Conservation (phyloP, 1,140 invertebrate species). For the Globodera rostochiensis region DNA sequence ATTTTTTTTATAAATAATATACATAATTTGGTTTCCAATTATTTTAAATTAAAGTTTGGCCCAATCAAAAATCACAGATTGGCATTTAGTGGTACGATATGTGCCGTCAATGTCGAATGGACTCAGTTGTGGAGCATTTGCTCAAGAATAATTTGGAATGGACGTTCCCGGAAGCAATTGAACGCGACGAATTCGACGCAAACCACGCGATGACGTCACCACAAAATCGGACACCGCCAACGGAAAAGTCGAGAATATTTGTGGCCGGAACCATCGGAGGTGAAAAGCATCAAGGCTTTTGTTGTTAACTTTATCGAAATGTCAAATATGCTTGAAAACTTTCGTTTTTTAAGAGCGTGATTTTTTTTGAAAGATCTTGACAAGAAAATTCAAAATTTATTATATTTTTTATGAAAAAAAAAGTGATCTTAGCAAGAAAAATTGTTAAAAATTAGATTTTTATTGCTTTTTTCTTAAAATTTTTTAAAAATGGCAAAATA, state of each 20-base stretch:
- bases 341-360: too few species aligned
- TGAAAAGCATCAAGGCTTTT: neutral
- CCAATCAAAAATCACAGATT: too few species aligned
- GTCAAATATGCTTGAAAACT: too few species aligned
- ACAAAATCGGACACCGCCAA: neutral
- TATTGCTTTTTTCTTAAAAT: too few species aligned
- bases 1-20: too few species aligned
- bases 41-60: neutral
- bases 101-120: constrained; percentile 21
- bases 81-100: constrained; percentile 21
- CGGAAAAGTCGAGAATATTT: constrained; percentile 12
- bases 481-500: too few species aligned
- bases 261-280: constrained; percentile 17
- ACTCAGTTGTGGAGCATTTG: neutral
- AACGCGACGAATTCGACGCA: neutral
- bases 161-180: constrained; percentile 11
- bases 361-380: too few species aligned
- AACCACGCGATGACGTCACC: neutral
- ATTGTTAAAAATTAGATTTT: too few species aligned
- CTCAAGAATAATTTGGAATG: constrained; percentile 11
- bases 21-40: neutral
- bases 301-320: too few species aligned
- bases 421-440: too few species aligned
- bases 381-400: too few species aligned
- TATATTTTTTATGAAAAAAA: too few species aligned